These are phyloP conservation scores for Carcharodon carcharias DNA, from an alignment of 2,797 vertebrate genomes.

Conservation along the genomic window DNA sequence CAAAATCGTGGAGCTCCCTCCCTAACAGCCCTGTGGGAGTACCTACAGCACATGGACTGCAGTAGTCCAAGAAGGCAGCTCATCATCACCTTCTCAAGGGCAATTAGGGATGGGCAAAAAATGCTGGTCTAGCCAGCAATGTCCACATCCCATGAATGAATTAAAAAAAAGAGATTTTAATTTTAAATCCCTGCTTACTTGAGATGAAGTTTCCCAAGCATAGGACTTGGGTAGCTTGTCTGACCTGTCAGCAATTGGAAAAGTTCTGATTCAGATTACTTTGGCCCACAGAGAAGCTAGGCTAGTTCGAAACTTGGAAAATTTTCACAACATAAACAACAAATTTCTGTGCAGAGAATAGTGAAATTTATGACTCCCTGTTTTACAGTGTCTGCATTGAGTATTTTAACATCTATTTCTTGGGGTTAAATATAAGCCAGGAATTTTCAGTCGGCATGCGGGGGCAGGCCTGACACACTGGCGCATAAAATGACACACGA, in stretches of 20 bases:
- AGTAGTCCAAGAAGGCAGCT: no score
- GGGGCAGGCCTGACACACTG: no score
- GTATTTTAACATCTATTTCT: not conserved
- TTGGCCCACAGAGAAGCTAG: not conserved
- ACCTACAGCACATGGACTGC: no score
- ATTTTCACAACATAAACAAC: not conserved
- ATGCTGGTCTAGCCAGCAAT: no score
- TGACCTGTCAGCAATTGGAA: not conserved
- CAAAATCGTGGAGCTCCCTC: no score
- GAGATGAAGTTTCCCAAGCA: not conserved
- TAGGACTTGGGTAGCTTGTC: not conserved
- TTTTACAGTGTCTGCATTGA: not conserved
- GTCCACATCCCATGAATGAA: no score
- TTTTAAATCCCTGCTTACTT: not conserved
- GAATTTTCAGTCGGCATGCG: no score
- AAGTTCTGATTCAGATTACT: not conserved
- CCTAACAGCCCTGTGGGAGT: no score
- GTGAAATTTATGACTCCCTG: not conserved
- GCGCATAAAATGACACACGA: no score
- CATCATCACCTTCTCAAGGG: no score
- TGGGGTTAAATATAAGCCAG: not conserved
- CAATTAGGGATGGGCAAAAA: no score
- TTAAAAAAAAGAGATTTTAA: no score
- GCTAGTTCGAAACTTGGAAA: not conserved
- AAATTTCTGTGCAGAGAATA: not conserved